phyloP scores from a whole-genome alignment of 2,888 invertebrate genomes.

The Melieria omissa region DNA sequence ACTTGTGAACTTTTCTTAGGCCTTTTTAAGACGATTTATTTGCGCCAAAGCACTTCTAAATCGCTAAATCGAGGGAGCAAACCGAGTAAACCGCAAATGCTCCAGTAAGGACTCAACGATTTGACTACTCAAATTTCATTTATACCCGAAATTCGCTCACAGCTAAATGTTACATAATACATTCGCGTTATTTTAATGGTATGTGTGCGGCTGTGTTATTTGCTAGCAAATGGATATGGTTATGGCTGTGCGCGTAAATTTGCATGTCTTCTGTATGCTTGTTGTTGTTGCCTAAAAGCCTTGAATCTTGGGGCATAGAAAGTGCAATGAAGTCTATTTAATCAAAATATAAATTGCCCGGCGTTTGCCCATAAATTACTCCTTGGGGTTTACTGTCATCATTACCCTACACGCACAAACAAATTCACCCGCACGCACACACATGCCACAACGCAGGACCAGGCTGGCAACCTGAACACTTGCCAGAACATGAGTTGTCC shows the following conservation, averaged over 20 bases:
- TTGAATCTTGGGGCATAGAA: background rate
- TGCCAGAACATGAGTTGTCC: no score
- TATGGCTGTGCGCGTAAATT: background rate
- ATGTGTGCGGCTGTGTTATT: background rate
- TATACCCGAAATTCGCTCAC: background rate
- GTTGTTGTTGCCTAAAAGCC: background rate
- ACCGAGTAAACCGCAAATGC: no score
- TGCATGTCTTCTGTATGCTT: background rate
- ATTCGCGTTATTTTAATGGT: background rate
- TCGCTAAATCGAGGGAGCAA: no score
- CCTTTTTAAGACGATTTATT: no score
- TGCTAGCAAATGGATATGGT: background rate
- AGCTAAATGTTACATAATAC: background rate
- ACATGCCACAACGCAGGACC: no score
- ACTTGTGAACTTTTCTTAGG: no score
- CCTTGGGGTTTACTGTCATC: constrained; percentile 6
- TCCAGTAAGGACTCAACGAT: no score
- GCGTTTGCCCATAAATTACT: background rate
- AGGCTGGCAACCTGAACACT: no score
- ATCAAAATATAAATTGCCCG: constrained; percentile 1
- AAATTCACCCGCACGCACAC: no score
- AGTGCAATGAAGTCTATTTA: background rate
- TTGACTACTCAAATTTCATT: background rate
- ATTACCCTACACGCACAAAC: background rate
- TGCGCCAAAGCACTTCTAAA: no score